Evolutionary conservation across 2,113 vertebrate species (phyloP).

Genomic region (Aegypius monachus): DNA sequence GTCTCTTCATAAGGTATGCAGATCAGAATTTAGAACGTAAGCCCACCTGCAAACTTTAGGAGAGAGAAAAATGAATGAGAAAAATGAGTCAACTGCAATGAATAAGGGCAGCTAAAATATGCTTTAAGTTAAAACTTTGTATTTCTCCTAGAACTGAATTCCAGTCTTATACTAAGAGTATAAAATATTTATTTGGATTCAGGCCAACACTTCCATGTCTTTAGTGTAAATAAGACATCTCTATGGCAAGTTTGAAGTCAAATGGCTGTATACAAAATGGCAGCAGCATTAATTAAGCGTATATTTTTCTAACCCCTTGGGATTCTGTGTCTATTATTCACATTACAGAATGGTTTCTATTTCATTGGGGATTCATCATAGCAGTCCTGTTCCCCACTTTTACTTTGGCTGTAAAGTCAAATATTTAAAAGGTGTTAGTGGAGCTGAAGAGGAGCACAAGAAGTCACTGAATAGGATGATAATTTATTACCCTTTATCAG

Average conservation of each 20-base stretch:
- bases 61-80: background rate
- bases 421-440: background rate
- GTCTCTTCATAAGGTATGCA: background rate
- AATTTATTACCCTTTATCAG: background rate
- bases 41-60: background rate
- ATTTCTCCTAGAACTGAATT: background rate
- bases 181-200: conserved; percentile 38
- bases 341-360: background rate
- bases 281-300: conserved; percentile 41
- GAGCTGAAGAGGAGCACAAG: background rate
- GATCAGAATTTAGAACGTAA: background rate
- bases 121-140: background rate
- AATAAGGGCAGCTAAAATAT: background rate
- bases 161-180: background rate
- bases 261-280: conserved; percentile 29
- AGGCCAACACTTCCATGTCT: conserved; percentile 32
- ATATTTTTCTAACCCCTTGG: conserved; percentile 10
- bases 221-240: conserved; percentile 44
- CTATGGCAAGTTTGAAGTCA: conserved; percentile 30
- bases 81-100: background rate
- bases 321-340: conserved; percentile 16
- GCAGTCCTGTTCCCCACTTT: background rate
- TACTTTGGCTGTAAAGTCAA: background rate
- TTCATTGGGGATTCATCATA: background rate
- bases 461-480: background rate